Base-by-base conservation (phyloP, 2,888 invertebrate species). In the Anticlea derivata region DNA sequence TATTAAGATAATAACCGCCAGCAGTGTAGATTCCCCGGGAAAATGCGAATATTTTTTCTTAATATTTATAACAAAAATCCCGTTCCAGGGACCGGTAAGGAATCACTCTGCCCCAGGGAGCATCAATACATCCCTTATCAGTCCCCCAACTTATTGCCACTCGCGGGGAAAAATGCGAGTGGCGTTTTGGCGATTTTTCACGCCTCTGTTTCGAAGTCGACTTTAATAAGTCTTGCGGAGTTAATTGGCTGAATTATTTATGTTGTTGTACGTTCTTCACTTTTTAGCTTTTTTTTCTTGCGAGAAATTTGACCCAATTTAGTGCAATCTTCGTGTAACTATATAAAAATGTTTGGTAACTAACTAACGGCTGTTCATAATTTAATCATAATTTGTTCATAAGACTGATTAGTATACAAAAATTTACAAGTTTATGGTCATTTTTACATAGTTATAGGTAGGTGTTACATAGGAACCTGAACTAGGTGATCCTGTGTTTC, bases 111-210 rank as follows among this genome's bases (percentile, higher is more conserved):
- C 60, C 65, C 63, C 33, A 24, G 67, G 63, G 67, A 63, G 53
- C 74, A 75, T 75, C 75, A 75, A 75, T 75, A 75, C 66, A 55
- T 63, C 55, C 60, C 68, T 74, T 74, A 74, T 74, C 75, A 61
- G 62, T 33, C 40, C 39, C 55, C 45, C 53, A 55, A 48, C n/a
- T 56, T 60, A 60, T 52, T 50, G 49, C 40, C 44, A 38, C 45
- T 40, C 47, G 51, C 48, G 50, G 58, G 51, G 55, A 66, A 60
- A 61, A 64, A 64, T 66, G 61, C 51, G 46, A 44, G 55, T 30
- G 57, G 50, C 58, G 62, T 60, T 53, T 50, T 31, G 29, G 51
- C 50, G 47, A 66, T 64, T 61, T 63, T 58, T 66, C 61, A 64
- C 56, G 53, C 49, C 50, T 55, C 41, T 58, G 57, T 50, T 54